A percentile compares a stretch with the other conserved stretches of the same genome.
Evolutionary conservation across 2,113 vertebrate species (phyloP).

Genomic region (Illadopsis cleaveri): DNA sequence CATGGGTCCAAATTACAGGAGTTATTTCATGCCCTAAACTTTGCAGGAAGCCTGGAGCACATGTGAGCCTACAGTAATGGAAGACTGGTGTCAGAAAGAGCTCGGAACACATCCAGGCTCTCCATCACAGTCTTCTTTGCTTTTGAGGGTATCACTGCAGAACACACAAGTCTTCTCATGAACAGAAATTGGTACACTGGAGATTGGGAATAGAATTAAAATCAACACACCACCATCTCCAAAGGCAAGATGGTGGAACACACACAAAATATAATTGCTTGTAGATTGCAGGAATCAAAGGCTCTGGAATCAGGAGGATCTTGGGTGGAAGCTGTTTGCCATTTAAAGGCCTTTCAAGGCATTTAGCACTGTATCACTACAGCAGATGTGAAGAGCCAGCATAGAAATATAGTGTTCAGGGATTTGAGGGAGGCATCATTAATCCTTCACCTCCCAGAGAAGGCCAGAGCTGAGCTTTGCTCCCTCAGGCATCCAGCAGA

Average conservation of each 20-base stretch:
- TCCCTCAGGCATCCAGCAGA: not conserved
- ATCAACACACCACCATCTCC: not conserved
- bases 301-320: not conserved
- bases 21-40: not conserved
- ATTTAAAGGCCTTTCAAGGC: not conserved
- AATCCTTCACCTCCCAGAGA: not conserved
- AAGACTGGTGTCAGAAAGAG: not conserved
- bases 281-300: not conserved
- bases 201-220: not conserved
- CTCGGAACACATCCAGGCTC: not conserved
- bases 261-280: not conserved
- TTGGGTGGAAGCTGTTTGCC: not conserved
- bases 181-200: not conserved
- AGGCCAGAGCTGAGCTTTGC: not conserved
- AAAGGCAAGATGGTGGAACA: not conserved
- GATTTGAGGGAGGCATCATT: not conserved
- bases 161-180: not conserved
- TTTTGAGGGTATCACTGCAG: not conserved
- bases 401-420: not conserved
- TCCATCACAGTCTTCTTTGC: not conserved
- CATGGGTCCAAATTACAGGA: not conserved
- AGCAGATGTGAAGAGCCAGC: not conserved
- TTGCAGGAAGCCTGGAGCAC: not conserved
- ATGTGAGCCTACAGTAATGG: not conserved
- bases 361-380: not conserved